Conservation (phyloP, 2,888 invertebrate species). For the Dasypogon diadema region DNA sequence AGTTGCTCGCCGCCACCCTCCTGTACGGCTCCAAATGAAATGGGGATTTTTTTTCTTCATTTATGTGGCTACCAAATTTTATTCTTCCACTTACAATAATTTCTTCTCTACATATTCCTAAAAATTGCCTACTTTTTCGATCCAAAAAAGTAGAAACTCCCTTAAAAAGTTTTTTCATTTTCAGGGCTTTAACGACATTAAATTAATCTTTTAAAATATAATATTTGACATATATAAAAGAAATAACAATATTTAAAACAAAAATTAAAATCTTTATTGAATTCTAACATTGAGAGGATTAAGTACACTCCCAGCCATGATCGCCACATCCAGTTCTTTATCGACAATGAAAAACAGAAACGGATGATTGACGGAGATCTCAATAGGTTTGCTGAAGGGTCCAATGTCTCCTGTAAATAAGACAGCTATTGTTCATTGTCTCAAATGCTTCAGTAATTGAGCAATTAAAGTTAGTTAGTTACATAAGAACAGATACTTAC, state of each 20-base stretch:
- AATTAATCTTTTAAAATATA: too few relatives aligned
- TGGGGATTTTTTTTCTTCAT: too few relatives aligned
- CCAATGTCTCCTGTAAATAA: constrained; percentile 64
- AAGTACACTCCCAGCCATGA: constrained; percentile 85
- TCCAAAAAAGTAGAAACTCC: too few relatives aligned
- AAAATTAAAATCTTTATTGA: constrained; percentile 69
- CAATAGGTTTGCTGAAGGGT: constrained; percentile 71
- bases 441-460: constrained; percentile 4
- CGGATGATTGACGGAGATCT: constrained; percentile 84
- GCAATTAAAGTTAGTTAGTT: constrained; percentile 1
- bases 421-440: constrained; percentile 5
- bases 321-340: constrained; percentile 80
- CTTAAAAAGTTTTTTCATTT: too few relatives aligned
- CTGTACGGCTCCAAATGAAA: too few relatives aligned
- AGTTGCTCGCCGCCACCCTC: too few relatives aligned
- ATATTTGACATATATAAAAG: too few relatives aligned
- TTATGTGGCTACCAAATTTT: too few relatives aligned
- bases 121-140: too few relatives aligned
- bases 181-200: too few relatives aligned
- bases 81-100: too few relatives aligned
- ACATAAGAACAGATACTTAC: constrained; percentile 61
- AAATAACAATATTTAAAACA: background rate
- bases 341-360: constrained; percentile 90
- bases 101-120: too few relatives aligned
- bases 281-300: constrained; percentile 87